Evolutionary conservation across 2,113 vertebrate species (phyloP).

Genomic region (Rhinogobius similis): DNA sequence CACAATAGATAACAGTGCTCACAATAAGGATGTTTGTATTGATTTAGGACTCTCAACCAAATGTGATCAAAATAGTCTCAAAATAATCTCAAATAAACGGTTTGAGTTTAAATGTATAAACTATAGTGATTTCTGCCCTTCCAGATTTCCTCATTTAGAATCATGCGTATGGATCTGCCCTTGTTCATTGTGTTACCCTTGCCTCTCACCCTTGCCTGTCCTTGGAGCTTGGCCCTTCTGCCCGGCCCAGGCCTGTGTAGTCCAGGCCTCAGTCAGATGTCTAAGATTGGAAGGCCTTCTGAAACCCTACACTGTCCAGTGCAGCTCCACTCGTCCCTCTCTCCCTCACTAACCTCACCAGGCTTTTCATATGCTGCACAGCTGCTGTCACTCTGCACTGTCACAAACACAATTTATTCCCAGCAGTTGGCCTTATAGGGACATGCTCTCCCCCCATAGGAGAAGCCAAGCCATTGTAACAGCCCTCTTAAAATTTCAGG

Average conservation of each 20-base stretch:
- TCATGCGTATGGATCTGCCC: constrained; percentile 23
- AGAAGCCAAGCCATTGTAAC: constrained; percentile 47
- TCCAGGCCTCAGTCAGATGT: constrained; percentile 74
- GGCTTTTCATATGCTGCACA: constrained; percentile 69
- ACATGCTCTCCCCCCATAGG: constrained; percentile 77
- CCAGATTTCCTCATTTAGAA: constrained; percentile 22
- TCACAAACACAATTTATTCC: constrained; percentile 83
- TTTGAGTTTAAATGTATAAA: constrained; percentile 6
- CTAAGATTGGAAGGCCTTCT: constrained; percentile 76
- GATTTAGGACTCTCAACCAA: background rate
- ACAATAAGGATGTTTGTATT: background rate
- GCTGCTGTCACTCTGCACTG: constrained; percentile 80
- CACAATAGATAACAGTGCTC: background rate
- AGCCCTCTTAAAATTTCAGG: background rate
- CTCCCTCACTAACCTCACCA: constrained; percentile 37
- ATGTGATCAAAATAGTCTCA: background rate
- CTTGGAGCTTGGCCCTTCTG: constrained; percentile 68
- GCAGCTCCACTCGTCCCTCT: constrained; percentile 55
- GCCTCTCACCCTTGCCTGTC: constrained; percentile 78
- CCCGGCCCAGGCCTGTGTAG: constrained; percentile 54
- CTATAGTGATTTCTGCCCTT: background rate
- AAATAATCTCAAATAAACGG: too few species aligned
- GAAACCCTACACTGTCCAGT: constrained; percentile 76
- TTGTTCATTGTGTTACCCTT: constrained; percentile 63
- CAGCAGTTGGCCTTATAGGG: constrained; percentile 79